Evolutionary conservation across 2,113 vertebrate genomes (phyloP), one percentile per base, ranked within the genome.

Genomic region (Acanthochromis polyacanthus): DNA sequence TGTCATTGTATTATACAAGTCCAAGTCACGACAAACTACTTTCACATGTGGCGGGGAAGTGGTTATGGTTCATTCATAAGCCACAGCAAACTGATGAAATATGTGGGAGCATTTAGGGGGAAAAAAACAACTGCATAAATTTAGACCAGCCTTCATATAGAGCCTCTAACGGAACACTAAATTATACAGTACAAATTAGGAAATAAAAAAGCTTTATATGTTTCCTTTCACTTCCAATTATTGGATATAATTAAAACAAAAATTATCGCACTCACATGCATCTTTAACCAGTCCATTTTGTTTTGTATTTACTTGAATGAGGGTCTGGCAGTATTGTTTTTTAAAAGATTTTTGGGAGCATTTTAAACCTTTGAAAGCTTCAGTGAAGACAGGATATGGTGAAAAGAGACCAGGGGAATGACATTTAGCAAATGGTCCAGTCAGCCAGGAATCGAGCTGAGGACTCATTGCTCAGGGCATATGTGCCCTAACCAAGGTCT

Each of bases 11-110:
- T 50, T 48, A 56, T 28, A 48, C 15, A 25, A 36, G 1, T 60
- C 23, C 19, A 25, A 71, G 51, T 73, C 17, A 32, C 15, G 1
- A 25, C 32, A 28, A 71, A 71, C 32, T 50, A 32, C 58, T 74
- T 74, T 32, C 78, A 81, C n/a, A 73, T 85, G 63, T 56, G 11
- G 30, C 5, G 2, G 23, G 25, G 43, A 62, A 75, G 83, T 32
- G 38, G 38, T 43, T 19, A 19, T 36, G 48, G 59, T 51, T 70
- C 43, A 61, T 4, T 22, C 22, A 52, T 12, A 28, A 40, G 28
- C 9, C 11, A 15, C n/a, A 15, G 22, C 5, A 19, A 46, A 30
- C 3, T 55, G 30, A 48, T 53, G 28, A 56, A 61, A 64, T 53
- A 38, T 53, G 50, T 22, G 14, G 0, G 1, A 43, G 11, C 30